Evolutionary conservation across 2,888 invertebrate species (phyloP).

Genomic region (Dryocosmus kuriphilus): DNA sequence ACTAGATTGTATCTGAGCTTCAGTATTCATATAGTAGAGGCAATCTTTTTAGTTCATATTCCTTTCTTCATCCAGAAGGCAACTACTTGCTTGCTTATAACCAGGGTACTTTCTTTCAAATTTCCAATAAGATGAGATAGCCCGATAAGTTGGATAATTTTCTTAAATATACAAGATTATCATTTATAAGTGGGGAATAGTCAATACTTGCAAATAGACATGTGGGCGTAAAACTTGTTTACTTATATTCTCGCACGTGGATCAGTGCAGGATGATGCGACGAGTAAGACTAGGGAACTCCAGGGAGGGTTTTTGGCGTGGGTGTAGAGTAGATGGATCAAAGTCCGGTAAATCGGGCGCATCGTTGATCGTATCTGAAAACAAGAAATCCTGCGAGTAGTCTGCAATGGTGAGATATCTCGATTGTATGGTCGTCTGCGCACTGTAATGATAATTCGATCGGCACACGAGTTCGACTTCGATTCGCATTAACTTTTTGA

Average conservation of each 20-base stretch:
- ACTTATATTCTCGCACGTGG: not conserved
- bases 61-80: not conserved
- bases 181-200: no score
- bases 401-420: conserved; percentile 58
- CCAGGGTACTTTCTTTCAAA: not conserved
- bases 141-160: not conserved
- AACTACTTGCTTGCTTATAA: not conserved
- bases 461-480: conserved; percentile 47
- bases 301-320: not conserved
- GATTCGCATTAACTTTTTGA: conserved; percentile 51
- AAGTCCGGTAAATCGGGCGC: conserved; percentile 14
- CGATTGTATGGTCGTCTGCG: conserved; percentile 63
- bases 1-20: conserved; percentile 32
- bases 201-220: not conserved
- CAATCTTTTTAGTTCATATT: not conserved
- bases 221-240: not conserved
- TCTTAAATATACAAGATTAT: no score
- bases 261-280: conserved; percentile 6
- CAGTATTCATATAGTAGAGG: conserved; percentile 4
- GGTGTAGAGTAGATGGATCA: conserved; percentile 9
- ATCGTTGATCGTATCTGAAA: conserved; percentile 59
- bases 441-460: conserved; percentile 64
- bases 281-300: not conserved
- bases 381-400: conserved; percentile 55
- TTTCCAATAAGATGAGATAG: not conserved